Conservation (phyloP, 2,888 invertebrate species). For the Tetheella fluctuosa region DNA sequence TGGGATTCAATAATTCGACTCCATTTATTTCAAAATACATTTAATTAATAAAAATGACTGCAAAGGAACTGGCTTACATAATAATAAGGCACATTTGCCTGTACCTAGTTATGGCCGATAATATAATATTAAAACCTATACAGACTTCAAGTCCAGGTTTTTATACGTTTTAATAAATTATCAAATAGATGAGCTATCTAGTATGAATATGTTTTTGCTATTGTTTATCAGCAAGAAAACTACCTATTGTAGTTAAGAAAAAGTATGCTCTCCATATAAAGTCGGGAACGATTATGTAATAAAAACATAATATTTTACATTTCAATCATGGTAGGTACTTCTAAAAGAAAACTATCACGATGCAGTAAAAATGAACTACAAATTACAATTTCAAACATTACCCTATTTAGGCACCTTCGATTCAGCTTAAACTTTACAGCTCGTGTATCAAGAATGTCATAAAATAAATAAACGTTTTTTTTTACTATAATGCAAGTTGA, state of each 20-base stretch:
- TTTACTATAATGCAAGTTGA: conserved; percentile 28
- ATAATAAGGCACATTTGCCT: conserved; percentile 63
- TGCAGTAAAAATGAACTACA: not conserved
- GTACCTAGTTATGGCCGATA: conserved; percentile 45
- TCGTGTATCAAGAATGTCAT: conserved; percentile 47
- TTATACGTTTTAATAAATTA: too few relatives aligned
- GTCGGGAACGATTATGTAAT: too few relatives aligned
- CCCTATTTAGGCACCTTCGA: conserved; percentile 67
- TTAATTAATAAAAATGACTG: conserved; percentile 72
- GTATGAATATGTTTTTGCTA: not conserved
- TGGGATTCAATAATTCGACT: conserved; percentile 29
- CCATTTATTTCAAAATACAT: conserved; percentile 60
- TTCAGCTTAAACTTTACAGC: conserved; percentile 64
- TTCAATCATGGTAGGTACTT: too few relatives aligned
- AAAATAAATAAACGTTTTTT: conserved; percentile 21
- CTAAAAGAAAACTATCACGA: not conserved
- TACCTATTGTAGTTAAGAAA: not conserved
- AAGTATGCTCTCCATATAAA: too few relatives aligned
- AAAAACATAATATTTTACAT: too few relatives aligned
- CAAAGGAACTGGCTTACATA: conserved; percentile 63
- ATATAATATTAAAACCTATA: not conserved
- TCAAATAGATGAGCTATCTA: too few relatives aligned
- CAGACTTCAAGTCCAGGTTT: too few relatives aligned
- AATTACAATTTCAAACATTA: conserved; percentile 30
- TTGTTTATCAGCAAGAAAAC: not conserved